phyloP scores from a whole-genome alignment of 2,888 invertebrate genomes.

The Eumacrocentrus americanus region DNA sequence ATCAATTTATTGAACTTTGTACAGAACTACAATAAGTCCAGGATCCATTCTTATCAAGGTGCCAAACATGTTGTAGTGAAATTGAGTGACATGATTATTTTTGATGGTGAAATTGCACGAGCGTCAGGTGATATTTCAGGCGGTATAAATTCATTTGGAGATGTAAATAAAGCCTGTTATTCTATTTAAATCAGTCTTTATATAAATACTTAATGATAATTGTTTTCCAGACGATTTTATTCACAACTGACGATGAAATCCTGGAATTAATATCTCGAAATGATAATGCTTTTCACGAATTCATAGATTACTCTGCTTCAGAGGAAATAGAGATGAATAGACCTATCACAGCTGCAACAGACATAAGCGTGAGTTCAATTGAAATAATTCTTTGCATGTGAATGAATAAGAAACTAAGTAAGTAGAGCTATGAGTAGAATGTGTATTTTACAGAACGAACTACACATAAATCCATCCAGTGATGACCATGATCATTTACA shows the following conservation, averaged over 20 bases:
- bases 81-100: conserved; percentile 73
- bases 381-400: neutral
- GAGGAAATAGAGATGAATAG: conserved; percentile 65
- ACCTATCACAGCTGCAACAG: conserved; percentile 68
- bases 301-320: conserved; percentile 59
- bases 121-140: conserved; percentile 78
- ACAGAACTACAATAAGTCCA: conserved; percentile 88
- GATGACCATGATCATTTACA: neutral
- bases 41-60: conserved; percentile 82
- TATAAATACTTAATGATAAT: neutral
- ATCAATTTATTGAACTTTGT: conserved; percentile 39
- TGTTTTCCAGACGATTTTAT: conserved; percentile 77
- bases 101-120: conserved; percentile 81
- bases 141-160: conserved; percentile 73
- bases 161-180: conserved; percentile 68
- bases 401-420: neutral
- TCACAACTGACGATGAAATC: conserved; percentile 78
- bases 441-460: conserved; percentile 20
- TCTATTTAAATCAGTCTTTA: neutral
- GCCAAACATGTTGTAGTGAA: conserved; percentile 74
- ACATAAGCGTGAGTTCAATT: conserved; percentile 32
- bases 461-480: conserved; percentile 7
- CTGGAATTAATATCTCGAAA: conserved; percentile 68
- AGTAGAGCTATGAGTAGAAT: conserved; percentile 12
- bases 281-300: conserved; percentile 62